Percentiles rank a stretch among this genome's conserved stretches.
These are phyloP conservation scores for Yponomeuta evonymella DNA, from an alignment of 2,888 invertebrate genomes.

Conservation along the genomic window DNA sequence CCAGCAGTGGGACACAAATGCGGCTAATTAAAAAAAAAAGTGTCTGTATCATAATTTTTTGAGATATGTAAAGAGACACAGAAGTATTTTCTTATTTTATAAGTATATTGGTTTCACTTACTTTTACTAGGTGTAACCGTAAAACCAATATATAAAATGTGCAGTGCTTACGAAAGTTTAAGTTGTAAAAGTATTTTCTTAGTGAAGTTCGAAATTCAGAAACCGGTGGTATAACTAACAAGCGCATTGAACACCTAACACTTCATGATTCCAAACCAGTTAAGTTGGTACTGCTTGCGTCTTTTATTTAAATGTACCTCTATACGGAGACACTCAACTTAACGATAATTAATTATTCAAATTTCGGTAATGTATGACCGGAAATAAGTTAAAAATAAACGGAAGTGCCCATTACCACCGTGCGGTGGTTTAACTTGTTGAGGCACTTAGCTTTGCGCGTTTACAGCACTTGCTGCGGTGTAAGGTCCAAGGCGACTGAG, in stretches of 20 bases:
- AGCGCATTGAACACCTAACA: neutral
- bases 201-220: no score
- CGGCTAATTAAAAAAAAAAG: no score
- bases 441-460: neutral
- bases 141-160: no score
- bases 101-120: no score
- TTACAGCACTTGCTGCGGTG: neutral
- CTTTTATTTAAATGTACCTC: neutral
- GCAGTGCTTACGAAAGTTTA: no score
- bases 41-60: no score
- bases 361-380: conserved; percentile 41
- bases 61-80: no score
- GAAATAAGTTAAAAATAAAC: conserved; percentile 45
- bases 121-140: no score
- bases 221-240: neutral
- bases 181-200: no score
- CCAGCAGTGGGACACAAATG: no score
- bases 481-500: neutral
- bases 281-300: neutral
- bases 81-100: no score
- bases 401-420: conserved; percentile 31
- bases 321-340: neutral
- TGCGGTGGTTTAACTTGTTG: conserved; percentile 1
- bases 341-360: conserved; percentile 24
- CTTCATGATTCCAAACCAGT: neutral